phyloP scores from a whole-genome alignment of 2,888 invertebrate genomes.

The Diaperis boleti region DNA sequence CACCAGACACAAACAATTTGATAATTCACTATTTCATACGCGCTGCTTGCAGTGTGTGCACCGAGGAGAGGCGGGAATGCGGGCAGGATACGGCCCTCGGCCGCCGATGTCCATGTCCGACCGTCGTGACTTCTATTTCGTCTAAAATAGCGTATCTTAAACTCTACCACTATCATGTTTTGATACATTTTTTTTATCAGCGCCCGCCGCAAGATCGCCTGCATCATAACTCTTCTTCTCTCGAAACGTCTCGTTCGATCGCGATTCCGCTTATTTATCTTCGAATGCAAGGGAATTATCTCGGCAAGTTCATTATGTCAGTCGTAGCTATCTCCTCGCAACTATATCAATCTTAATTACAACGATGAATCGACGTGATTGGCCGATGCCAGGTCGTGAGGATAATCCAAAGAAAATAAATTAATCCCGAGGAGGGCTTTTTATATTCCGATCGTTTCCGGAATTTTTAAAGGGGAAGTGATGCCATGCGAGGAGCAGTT shows the following conservation, averaged over 20 bases:
- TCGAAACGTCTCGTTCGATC: conserved; percentile 18
- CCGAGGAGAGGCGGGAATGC: too few relatives aligned
- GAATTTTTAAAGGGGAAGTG: conserved; percentile 62
- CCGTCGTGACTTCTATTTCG: too few relatives aligned
- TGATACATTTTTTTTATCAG: too few relatives aligned
- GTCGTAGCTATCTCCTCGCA: conserved; percentile 23
- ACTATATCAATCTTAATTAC: conserved; percentile 51
- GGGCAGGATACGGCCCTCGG: too few relatives aligned
- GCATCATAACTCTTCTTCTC: too few relatives aligned
- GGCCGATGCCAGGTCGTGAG: conserved; percentile 48
- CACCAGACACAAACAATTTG: conserved; percentile 62
- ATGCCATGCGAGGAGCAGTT: conserved; percentile 61
- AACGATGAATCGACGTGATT: conserved; percentile 48
- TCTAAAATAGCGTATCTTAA: too few relatives aligned
- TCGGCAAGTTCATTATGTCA: conserved; percentile 37
- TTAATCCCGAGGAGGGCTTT: conserved; percentile 48
- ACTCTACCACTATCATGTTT: too few relatives aligned
- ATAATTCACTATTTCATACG: conserved; percentile 60
- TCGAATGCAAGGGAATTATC: conserved; percentile 19
- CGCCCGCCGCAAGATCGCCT: too few relatives aligned
- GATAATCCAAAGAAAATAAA: conserved; percentile 46
- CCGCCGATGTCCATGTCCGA: too few relatives aligned
- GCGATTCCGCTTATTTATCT: conserved; percentile 18
- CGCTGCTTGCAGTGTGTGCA: neutral
- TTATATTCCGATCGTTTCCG: conserved; percentile 60